A percentile compares a stretch with the other conserved stretches of the same genome.
Evolutionary conservation across 64 coral and sea anemone species (phyloP).

Genomic region (Acropora tenuis): DNA sequence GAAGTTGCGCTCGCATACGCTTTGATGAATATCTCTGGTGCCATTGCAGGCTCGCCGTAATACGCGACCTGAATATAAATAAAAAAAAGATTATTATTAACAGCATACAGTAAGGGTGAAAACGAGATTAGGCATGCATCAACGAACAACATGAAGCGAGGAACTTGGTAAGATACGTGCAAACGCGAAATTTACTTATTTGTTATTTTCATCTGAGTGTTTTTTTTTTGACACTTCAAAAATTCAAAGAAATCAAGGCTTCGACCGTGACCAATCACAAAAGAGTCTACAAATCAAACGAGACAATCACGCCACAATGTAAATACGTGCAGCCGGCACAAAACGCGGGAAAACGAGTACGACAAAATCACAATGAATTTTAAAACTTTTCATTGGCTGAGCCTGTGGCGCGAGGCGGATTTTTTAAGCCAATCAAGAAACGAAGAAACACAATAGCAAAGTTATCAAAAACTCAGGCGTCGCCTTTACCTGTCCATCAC

Average conservation of each 20-base stretch:
- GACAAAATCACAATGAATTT: too few species aligned
- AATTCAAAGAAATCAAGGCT: too few species aligned
- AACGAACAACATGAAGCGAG: too few species aligned
- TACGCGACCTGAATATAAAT: constrained; percentile 51
- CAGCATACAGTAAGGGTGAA: too few species aligned
- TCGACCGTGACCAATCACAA: not conserved
- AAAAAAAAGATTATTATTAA: not conserved
- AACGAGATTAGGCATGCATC: too few species aligned
- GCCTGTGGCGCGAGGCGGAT: not conserved
- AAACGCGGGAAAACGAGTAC: not conserved
- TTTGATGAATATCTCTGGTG: constrained; percentile 72
- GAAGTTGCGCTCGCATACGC: constrained; percentile 68
- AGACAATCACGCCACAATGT: not conserved
- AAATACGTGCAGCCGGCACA: not conserved
- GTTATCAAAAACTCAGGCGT: too few species aligned
- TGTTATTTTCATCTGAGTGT: too few species aligned
- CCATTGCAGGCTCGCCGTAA: constrained; percentile 67
- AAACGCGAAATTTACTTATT: too few species aligned
- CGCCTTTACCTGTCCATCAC: constrained; percentile 59
- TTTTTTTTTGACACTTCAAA: too few species aligned
- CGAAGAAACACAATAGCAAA: too few species aligned
- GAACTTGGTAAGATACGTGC: too few species aligned
- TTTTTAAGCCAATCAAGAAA: too few species aligned
- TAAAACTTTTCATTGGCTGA: not conserved
- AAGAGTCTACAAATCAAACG: not conserved